These are phyloP conservation scores for Lasioglossum figueresi DNA, from an alignment of 2,888 invertebrate species.

Conservation along the genomic window DNA sequence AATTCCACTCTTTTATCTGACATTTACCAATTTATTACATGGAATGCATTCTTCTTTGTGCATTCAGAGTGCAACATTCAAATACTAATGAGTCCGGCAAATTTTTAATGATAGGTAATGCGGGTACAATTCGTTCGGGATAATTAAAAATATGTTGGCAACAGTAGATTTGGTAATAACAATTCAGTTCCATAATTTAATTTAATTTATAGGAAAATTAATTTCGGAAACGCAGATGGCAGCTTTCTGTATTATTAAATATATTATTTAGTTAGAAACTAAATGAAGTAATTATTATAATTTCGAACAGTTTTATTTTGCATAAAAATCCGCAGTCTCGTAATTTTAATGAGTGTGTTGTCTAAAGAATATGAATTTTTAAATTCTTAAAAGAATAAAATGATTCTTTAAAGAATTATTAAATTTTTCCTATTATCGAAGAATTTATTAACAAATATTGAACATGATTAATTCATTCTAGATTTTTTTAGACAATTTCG, in stretches of 20 bases:
- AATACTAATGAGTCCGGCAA: background rate
- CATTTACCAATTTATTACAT: background rate
- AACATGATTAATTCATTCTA: too few species aligned
- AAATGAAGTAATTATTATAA: background rate
- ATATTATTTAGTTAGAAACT: background rate
- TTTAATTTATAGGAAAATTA: background rate
- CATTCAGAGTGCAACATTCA: background rate
- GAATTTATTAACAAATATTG: too few species aligned
- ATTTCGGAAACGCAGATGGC: background rate
- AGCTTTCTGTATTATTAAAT: background rate
- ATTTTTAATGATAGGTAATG: background rate
- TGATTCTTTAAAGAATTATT: too few species aligned
- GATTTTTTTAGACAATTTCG: too few species aligned
- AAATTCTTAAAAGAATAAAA: too few species aligned
- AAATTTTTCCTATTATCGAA: too few species aligned
- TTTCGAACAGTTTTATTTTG: background rate
- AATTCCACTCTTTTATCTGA: background rate
- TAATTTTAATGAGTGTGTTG: background rate
- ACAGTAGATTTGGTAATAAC: background rate
- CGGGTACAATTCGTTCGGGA: background rate
- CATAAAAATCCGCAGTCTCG: background rate
- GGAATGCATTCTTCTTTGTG: background rate
- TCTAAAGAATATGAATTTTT: background rate
- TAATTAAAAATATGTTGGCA: background rate
- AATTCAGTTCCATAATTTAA: background rate